Evolutionary conservation across 1,140 invertebrate genomes (phyloP), one percentile per base, ranked within the genome.

Genomic region (Monomorium pharaonis): DNA sequence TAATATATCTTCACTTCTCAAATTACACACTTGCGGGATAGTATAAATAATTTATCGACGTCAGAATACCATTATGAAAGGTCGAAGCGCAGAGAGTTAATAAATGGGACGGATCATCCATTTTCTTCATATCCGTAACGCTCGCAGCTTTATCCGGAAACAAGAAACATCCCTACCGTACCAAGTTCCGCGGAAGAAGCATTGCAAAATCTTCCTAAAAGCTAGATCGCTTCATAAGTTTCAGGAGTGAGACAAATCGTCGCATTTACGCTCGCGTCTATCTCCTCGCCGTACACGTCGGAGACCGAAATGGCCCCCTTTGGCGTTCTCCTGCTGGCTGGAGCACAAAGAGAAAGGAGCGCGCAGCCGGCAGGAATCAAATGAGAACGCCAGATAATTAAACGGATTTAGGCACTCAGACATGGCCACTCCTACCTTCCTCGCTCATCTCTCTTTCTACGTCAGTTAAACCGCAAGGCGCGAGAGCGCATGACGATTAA

Each of bases 331-430:
- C 63, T 56, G 58, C 42, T 47, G 37, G 33, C 65, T 58, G 16
- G 18, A 63, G 65, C 37, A 88, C 84, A 89, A 89, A 89, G 54
- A 49, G 78, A 83, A 86, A 75, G 58, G 74, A 89, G 80, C 14
- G 21, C 54, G 33, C 65, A 60, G 75, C 60, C n/a, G 70, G 30
- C 69, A 77, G 67, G 51, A 85, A 89, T 90, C 88, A 89, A 90
- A 90, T 65, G 80, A 89, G 74, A 67, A 47, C 72, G 88, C 69
- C 80, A 70, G 80, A 86, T 87, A 90, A 90, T 90, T 90, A 90
- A 90, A 75, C 89, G 81, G 88, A 90, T 90, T 90, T 89, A 76
- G 89, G 88, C 85, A 89, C 88, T 84, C 74, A 76, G 69, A 85
- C 78, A 74, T 75, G 88, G 81, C 85, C 75, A 75, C 80, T 76